Percentiles rank a stretch among this genome's conserved stretches.
Evolutionary conservation across 1,140 invertebrate genomes (phyloP).

Genomic region (Propsilocerus akamusi): DNA sequence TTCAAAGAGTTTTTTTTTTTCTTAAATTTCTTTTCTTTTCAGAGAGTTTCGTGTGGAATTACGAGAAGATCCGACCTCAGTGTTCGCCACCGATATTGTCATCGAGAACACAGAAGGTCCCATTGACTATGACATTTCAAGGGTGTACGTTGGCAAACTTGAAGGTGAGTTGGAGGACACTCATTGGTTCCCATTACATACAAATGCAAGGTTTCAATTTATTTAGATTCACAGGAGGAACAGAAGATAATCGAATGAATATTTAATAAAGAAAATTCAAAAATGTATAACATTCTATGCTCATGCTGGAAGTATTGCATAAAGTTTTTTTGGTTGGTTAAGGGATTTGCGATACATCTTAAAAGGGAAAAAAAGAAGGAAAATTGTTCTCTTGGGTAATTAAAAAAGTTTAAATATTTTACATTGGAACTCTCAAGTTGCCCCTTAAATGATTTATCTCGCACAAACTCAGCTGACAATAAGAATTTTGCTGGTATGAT

Average conservation of each 20-base stretch:
- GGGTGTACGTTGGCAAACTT: constrained; percentile 56
- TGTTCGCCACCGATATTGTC: constrained; percentile 60
- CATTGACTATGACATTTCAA: constrained; percentile 50
- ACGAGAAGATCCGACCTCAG: constrained; percentile 41
- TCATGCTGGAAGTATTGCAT: no score
- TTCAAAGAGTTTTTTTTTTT: not conserved
- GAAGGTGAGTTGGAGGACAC: constrained; percentile 57
- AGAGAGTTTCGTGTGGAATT: constrained; percentile 62
- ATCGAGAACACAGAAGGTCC: constrained; percentile 56
- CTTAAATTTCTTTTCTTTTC: constrained; percentile 22
- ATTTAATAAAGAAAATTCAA: not conserved
- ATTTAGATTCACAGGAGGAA: constrained; percentile 20
- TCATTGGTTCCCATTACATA: constrained; percentile 10
- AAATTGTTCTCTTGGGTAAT: no score
- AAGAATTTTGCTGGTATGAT: no score
- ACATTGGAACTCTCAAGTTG: no score
- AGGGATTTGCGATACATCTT: no score
- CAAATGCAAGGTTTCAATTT: constrained; percentile 6
- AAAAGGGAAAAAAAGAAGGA: no score
- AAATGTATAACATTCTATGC: constrained; percentile 15
- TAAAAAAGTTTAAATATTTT: no score
- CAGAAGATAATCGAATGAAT: not conserved
- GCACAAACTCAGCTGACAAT: no score
- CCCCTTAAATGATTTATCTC: no score
- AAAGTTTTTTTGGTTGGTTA: no score